Percentiles rank a stretch among this genome's conserved stretches.
These are phyloP conservation scores for Alosa alosa DNA, from an alignment of 2,113 vertebrate species.

Conservation along the genomic window DNA sequence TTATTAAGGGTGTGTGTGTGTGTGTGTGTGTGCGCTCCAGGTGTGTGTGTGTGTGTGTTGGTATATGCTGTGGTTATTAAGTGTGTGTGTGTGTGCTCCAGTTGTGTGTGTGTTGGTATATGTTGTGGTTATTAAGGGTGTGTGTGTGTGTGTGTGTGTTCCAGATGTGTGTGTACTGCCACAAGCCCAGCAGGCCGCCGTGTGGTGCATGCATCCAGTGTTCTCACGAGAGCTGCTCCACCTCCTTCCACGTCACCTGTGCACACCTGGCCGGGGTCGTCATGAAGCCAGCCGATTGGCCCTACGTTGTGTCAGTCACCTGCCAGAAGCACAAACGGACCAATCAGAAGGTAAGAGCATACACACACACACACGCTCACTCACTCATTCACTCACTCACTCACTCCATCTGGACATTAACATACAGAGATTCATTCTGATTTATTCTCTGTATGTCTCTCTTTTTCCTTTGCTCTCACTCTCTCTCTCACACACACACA, in stretches of 20 bases:
- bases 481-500: not conserved
- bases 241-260: constrained; percentile 95
- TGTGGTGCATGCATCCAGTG: constrained; percentile 92
- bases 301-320: constrained; percentile 90
- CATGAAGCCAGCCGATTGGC: constrained; percentile 94
- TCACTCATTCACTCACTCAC: not conserved
- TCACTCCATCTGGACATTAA: too few relatives aligned
- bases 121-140: not conserved
- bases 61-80: not conserved
- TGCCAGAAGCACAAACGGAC: constrained; percentile 85
- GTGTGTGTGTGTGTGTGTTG: not conserved
- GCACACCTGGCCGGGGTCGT: constrained; percentile 86
- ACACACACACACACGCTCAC: not conserved
- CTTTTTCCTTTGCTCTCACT: not conserved
- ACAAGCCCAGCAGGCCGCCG: constrained; percentile 74
- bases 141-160: constrained; percentile 21
- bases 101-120: not conserved
- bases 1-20: not conserved
- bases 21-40: not conserved
- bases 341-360: constrained; percentile 62
- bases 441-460: not conserved
- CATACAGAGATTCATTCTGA: not conserved
- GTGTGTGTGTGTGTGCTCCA: not conserved
- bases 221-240: constrained; percentile 87
- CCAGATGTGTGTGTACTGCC: constrained; percentile 92